These are phyloP conservation scores for Zaprionus lachaisei DNA, from an alignment of 1,140 invertebrate species.

Conservation along the genomic window DNA sequence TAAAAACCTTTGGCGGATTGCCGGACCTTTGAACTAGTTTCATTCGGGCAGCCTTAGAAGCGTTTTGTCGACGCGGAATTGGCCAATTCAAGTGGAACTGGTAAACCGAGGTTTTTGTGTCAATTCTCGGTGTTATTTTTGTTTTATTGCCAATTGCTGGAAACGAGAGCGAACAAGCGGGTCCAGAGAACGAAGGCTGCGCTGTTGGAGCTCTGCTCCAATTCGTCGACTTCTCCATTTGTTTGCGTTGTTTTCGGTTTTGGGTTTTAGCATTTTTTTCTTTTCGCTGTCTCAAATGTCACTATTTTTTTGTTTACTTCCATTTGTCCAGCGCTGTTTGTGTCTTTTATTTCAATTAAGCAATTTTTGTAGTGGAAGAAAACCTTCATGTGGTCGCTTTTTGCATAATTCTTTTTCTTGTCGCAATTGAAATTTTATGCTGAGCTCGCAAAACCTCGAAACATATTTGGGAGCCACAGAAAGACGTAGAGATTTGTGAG, in stretches of 20 bases:
- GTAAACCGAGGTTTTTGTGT: constrained; percentile 72
- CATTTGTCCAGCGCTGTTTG: constrained; percentile 36
- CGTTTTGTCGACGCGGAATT: constrained; percentile 54
- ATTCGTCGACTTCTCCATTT: constrained; percentile 27
- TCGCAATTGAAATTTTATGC: constrained; percentile 39
- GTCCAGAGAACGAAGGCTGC: constrained; percentile 31
- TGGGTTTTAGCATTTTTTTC: constrained; percentile 2
- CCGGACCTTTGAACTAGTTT: constrained; percentile 41
- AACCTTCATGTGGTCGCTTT: constrained; percentile 35
- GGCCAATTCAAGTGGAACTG: constrained; percentile 24
- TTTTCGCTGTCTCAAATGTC: constrained; percentile 52
- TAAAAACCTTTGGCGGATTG: constrained; percentile 11
- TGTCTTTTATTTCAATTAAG: constrained; percentile 46
- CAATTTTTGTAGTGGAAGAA: constrained; percentile 39
- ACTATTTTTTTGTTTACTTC: constrained; percentile 38
- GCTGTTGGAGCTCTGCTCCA: constrained; percentile 22
- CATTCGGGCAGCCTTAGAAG: constrained; percentile 45
- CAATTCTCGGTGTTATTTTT: constrained; percentile 51
- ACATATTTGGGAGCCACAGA: constrained; percentile 1
- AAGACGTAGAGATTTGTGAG: constrained; percentile 6
- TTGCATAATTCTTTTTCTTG: constrained; percentile 19
- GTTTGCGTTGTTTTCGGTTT: constrained; percentile 10
- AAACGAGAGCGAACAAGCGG: not conserved
- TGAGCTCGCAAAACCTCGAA: constrained; percentile 24
- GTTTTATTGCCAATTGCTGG: constrained; percentile 27